These are phyloP conservation scores for Piliocolobus tephrosceles DNA, from an alignment of 2,113 vertebrate genomes.

Conservation along the genomic window DNA sequence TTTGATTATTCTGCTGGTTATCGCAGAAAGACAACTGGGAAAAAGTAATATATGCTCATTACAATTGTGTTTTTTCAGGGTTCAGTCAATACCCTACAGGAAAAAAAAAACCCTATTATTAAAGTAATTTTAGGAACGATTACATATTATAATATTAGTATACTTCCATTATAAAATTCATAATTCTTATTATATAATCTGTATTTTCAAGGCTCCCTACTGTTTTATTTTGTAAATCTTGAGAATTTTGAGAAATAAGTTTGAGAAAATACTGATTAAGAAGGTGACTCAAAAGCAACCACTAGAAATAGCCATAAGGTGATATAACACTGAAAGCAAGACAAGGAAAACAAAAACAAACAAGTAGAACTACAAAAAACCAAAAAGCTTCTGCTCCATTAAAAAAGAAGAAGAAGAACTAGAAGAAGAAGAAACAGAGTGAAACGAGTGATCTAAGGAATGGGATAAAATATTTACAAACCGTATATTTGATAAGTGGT, in stretches of 20 bases:
- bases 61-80: not conserved
- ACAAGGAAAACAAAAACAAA: not conserved
- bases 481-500: not conserved
- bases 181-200: not conserved
- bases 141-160: not conserved
- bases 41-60: not conserved
- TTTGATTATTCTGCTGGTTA: not conserved
- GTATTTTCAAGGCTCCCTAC: not conserved
- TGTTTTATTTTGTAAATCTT: not conserved
- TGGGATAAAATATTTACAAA: not conserved
- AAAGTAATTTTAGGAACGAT: not conserved
- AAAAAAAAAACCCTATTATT: not conserved
- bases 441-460: too few relatives aligned
- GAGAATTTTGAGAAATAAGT: not conserved
- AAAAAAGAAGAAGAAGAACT: too few relatives aligned
- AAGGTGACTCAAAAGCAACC: not conserved
- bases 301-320: not conserved
- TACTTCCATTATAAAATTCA: not conserved
- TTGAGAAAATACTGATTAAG: not conserved
- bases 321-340: not conserved
- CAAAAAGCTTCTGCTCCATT: not conserved
- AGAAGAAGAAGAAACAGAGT: too few relatives aligned
- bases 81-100: not conserved
- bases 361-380: not conserved
- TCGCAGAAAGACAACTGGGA: not conserved